Evolutionary conservation across 2,888 invertebrate genomes (phyloP).

Genomic region (Drosophila prostipennis): DNA sequence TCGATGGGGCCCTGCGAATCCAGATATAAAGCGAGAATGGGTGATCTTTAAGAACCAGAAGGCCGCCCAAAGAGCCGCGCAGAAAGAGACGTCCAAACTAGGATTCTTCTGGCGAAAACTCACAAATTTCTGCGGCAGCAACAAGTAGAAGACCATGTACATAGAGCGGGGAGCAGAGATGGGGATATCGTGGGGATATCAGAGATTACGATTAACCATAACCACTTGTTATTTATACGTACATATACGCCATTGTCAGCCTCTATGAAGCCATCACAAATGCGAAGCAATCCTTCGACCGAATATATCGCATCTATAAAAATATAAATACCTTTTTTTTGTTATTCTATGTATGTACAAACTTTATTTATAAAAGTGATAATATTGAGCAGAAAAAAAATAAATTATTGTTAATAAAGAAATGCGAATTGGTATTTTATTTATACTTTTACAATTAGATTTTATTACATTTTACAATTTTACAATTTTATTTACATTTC

Average conservation of each 20-base stretch:
- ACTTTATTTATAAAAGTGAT: conserved; percentile 21
- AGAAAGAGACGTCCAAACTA: conserved; percentile 63
- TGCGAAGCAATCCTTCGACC: conserved; percentile 30
- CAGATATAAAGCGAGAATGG: conserved; percentile 86
- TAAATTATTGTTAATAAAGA: conserved; percentile 26
- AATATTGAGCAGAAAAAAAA: conserved; percentile 23
- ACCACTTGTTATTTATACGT: conserved; percentile 24
- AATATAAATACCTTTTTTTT: conserved; percentile 11
- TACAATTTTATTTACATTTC: too few relatives aligned
- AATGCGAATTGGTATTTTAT: not conserved
- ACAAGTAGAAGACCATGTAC: not conserved
- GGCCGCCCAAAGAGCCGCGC: conserved; percentile 81
- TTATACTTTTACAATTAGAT: not conserved
- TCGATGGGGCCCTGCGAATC: conserved; percentile 88
- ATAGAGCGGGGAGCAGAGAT: not conserved
- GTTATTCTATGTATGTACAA: conserved; percentile 9
- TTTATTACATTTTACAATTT: too few relatives aligned
- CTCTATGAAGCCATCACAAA: conserved; percentile 41
- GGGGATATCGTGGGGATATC: conserved; percentile 20
- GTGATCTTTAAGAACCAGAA: conserved; percentile 85
- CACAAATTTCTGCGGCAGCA: conserved; percentile 69
- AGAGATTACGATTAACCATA: conserved; percentile 43
- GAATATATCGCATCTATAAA: conserved; percentile 25
- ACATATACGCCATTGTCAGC: conserved; percentile 21
- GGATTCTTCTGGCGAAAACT: conserved; percentile 78